Percentiles rank a stretch among this genome's conserved stretches.
These are phyloP conservation scores for Habrosyne pyritoides DNA, from an alignment of 2,888 invertebrate genomes.

Conservation along the genomic window DNA sequence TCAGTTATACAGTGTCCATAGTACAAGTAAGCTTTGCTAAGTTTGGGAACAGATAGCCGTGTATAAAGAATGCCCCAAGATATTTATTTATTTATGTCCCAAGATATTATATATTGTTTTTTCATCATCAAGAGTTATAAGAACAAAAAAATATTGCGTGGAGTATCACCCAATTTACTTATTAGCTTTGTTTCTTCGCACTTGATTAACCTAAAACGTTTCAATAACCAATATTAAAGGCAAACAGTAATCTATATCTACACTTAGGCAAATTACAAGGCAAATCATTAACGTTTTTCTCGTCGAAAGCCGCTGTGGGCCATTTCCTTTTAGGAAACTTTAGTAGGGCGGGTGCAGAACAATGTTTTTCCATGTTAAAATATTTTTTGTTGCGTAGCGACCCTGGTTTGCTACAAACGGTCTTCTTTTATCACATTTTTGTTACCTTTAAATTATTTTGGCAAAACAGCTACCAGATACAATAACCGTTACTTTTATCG, in stretches of 20 bases:
- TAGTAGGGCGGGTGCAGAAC: slow-evolving; percentile 12
- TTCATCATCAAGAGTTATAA: too few species aligned
- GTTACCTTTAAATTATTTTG: slow-evolving; percentile 32
- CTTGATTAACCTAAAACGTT: slow-evolving; percentile 5
- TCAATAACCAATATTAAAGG: slow-evolving; percentile 5
- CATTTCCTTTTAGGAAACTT: slow-evolving; percentile 28
- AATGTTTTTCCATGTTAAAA: slow-evolving; percentile 18
- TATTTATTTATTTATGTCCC: too few species aligned
- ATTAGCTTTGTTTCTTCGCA: background rate
- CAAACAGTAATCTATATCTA: slow-evolving; percentile 15
- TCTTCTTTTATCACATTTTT: slow-evolving; percentile 31
- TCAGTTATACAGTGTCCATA: too few species aligned
- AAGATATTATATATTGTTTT: too few species aligned
- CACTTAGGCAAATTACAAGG: slow-evolving; percentile 25
- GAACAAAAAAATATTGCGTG: too few species aligned
- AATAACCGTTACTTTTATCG: slow-evolving; percentile 35
- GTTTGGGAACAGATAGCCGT: too few species aligned
- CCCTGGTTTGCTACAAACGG: slow-evolving; percentile 19
- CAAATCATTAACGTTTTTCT: slow-evolving; percentile 34
- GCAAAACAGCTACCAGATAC: slow-evolving; percentile 23
- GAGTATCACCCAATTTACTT: too few species aligned
- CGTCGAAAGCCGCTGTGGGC: slow-evolving; percentile 12
- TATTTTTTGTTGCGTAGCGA: slow-evolving; percentile 24
- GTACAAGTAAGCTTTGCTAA: too few species aligned
- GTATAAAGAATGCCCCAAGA: too few species aligned